phyloP scores from a whole-genome alignment of 2,113 vertebrate species.

The Neodon shergylaensis region DNA sequence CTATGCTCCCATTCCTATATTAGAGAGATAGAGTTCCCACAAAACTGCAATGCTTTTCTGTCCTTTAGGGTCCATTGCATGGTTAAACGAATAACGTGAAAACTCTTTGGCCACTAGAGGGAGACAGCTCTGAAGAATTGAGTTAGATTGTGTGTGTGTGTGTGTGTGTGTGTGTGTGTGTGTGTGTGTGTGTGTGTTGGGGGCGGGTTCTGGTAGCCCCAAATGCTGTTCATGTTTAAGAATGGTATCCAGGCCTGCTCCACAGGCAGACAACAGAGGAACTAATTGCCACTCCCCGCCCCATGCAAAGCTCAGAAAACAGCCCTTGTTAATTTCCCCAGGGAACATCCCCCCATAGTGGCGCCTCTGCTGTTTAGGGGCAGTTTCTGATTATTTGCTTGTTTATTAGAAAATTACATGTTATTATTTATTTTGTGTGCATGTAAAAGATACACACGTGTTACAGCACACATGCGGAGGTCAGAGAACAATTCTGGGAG shows the following conservation, averaged over 20 bases:
- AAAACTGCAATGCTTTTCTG: background rate
- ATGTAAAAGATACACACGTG: background rate
- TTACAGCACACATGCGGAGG: background rate
- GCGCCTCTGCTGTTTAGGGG: rapidly evolving
- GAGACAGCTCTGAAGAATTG: constrained; percentile 58
- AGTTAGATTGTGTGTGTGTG: background rate
- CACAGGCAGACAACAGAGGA: background rate
- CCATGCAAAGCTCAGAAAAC: background rate
- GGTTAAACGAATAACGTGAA: background rate
- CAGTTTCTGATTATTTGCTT: background rate
- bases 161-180: background rate
- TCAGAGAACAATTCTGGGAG: background rate
- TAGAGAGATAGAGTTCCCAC: background rate
- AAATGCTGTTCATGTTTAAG: background rate
- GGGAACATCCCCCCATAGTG: rapidly evolving
- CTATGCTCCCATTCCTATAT: background rate
- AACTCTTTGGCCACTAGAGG: constrained; percentile 61
- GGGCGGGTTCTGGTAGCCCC: background rate
- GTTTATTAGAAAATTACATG: background rate
- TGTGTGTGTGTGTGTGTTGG: background rate
- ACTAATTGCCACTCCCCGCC: rapidly evolving
- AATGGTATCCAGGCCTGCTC: background rate
- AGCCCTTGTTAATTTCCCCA: background rate
- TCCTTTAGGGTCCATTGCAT: background rate
- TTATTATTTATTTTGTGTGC: background rate